Percentiles rank a stretch among this genome's conserved stretches.
Conservation (phyloP, 2,113 vertebrate genomes). For the Meles meles region DNA sequence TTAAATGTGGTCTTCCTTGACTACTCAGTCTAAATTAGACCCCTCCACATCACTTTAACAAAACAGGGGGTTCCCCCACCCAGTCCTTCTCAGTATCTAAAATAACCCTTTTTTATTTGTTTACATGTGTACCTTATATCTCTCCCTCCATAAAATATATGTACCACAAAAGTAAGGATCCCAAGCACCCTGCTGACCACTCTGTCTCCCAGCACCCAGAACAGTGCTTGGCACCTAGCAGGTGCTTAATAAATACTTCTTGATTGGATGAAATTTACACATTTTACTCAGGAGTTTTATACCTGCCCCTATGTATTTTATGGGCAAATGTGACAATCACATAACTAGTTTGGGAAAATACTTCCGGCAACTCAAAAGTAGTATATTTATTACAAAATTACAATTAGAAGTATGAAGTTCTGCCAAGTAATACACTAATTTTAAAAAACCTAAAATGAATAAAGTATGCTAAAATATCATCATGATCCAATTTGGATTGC, state of each 20-base stretch:
- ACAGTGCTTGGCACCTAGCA: neutral
- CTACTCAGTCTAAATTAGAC: neutral
- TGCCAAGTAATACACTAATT: neutral
- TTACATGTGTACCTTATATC: neutral
- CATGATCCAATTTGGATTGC: neutral
- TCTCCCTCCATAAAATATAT: neutral
- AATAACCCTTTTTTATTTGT: neutral
- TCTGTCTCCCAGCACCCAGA: neutral
- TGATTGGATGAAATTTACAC: neutral
- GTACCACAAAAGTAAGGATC: neutral
- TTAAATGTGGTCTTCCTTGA: neutral
- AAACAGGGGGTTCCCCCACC: neutral
- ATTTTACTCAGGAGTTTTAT: neutral
- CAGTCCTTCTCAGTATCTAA: neutral
- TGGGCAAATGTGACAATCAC: neutral
- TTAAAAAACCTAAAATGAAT: neutral
- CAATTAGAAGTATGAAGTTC: neutral
- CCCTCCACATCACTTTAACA: neutral
- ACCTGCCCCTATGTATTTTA: neutral
- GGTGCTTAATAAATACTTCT: neutral
- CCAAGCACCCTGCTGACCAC: neutral
- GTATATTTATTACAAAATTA: neutral
- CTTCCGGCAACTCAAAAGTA: constrained; percentile 3
- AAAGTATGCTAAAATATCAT: neutral
- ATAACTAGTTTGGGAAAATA: neutral